Conservation (phyloP, 1,140 invertebrate genomes). For the Dendroctonus valens region DNA sequence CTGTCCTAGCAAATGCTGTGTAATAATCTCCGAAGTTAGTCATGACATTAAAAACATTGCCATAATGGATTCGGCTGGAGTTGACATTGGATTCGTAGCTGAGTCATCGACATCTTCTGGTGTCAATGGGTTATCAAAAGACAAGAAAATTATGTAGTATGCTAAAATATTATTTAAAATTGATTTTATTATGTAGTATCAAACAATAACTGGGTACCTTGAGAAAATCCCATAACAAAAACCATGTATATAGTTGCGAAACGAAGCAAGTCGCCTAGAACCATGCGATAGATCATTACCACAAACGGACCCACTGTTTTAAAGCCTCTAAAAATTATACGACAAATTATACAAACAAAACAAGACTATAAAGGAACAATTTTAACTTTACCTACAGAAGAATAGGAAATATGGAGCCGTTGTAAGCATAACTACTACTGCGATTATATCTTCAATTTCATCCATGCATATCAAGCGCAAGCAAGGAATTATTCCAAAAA, state of each 20-base stretch:
- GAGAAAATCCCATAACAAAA: constrained; percentile 97
- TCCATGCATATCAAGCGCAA: constrained; percentile 80
- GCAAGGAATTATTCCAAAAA: constrained; percentile 75
- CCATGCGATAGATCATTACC: constrained; percentile 99
- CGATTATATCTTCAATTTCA: constrained; percentile 85
- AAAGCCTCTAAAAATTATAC: constrained; percentile 77
- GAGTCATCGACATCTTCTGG: constrained; percentile 70
- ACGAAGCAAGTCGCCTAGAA: constrained; percentile 90
- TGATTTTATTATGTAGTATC: constrained; percentile 4
- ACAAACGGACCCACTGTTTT: constrained; percentile 98
- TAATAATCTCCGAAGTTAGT: constrained; percentile 96
- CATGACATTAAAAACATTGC: constrained; percentile 96
- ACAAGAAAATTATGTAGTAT: constrained; percentile 89
- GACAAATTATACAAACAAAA: neutral
- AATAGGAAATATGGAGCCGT: constrained; percentile 98
- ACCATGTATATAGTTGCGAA: constrained; percentile 96
- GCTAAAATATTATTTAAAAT: constrained; percentile 60
- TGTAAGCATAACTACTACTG: constrained; percentile 91
- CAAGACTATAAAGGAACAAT: neutral
- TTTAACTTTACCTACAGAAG: constrained; percentile 77
- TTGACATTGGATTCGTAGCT: constrained; percentile 80
- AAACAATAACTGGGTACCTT: constrained; percentile 60
- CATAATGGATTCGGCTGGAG: constrained; percentile 90
- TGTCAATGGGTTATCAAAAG: constrained; percentile 76
- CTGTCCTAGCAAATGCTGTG: constrained; percentile 81